Percentiles rank a stretch among this genome's conserved stretches.
Evolutionary conservation across 2,113 vertebrate species (phyloP).

Genomic region (Rhegmatorhina hoffmannsi): DNA sequence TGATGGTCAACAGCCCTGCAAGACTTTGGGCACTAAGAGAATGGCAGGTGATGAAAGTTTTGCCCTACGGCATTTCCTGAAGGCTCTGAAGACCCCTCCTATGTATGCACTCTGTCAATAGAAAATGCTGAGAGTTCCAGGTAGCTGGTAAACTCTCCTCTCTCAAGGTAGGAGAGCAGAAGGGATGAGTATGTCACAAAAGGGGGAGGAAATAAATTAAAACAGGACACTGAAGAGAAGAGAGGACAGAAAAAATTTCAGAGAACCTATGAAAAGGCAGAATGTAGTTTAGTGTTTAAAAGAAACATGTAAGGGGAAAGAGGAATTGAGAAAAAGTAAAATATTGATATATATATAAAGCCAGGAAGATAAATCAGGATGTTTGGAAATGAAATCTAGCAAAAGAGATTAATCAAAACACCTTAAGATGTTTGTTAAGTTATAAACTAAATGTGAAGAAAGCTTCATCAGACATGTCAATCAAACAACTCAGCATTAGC

Average conservation of each 20-base stretch:
- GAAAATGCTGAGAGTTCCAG: background rate
- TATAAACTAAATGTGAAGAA: background rate
- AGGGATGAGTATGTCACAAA: background rate
- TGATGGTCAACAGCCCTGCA: background rate
- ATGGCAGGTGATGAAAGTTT: background rate
- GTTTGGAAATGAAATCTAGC: background rate
- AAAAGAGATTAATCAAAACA: background rate
- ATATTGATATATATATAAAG: background rate
- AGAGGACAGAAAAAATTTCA: background rate
- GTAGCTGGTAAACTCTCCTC: background rate
- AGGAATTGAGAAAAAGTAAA: background rate
- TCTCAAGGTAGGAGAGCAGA: background rate
- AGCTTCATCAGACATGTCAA: background rate
- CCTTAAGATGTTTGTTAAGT: background rate
- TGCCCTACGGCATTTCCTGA: background rate
- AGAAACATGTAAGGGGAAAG: background rate
- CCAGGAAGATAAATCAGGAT: background rate
- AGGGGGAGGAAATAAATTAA: background rate
- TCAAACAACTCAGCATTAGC: background rate
- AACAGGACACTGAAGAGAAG: background rate
- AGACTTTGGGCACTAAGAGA: background rate
- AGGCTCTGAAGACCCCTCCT: background rate
- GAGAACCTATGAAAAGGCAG: background rate
- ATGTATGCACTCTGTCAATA: rapidly evolving
- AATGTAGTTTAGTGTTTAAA: background rate